Percentiles rank a stretch among this genome's conserved stretches.
Evolutionary conservation across 1,140 invertebrate species (phyloP).

Genomic region (Nebria ingens): DNA sequence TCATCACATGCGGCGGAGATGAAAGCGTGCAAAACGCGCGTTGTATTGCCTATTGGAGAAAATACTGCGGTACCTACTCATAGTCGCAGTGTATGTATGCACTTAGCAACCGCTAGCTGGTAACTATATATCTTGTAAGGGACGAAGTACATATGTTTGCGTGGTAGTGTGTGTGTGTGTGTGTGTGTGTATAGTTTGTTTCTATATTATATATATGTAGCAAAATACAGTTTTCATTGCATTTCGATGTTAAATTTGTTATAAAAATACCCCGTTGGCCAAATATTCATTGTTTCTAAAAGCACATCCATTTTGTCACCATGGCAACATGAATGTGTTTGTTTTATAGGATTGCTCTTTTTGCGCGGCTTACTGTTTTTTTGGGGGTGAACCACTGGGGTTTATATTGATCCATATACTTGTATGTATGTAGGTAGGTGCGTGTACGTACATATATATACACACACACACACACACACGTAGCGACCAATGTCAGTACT

Average conservation of each 20-base stretch:
- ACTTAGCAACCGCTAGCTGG: too few species aligned
- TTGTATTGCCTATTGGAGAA: too few species aligned
- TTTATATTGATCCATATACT: constrained; percentile 5
- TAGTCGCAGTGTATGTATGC: too few species aligned
- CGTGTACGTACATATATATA: too few species aligned
- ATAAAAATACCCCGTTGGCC: neutral
- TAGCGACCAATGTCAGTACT: too few species aligned
- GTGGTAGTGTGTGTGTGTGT: neutral
- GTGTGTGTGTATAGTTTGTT: neutral
- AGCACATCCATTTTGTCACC: constrained; percentile 3
- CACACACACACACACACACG: too few species aligned
- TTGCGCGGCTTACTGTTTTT: too few species aligned
- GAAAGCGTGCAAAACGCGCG: too few species aligned
- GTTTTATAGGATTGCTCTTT: constrained; percentile 5
- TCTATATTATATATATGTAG: neutral
- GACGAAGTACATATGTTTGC: neutral
- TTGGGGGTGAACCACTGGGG: neutral
- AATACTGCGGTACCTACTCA: too few species aligned
- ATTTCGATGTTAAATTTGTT: constrained; percentile 9
- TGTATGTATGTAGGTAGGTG: too few species aligned
- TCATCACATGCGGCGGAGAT: too few species aligned
- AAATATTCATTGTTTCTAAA: constrained; percentile 10
- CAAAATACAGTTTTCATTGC: constrained; percentile 1
- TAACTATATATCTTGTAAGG: neutral
- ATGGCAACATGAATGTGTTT: neutral